Evolutionary conservation across 2,113 vertebrate species (phyloP), one percentile per base, ranked within the genome.

Genomic region (Phrynosoma blainvillii): DNA sequence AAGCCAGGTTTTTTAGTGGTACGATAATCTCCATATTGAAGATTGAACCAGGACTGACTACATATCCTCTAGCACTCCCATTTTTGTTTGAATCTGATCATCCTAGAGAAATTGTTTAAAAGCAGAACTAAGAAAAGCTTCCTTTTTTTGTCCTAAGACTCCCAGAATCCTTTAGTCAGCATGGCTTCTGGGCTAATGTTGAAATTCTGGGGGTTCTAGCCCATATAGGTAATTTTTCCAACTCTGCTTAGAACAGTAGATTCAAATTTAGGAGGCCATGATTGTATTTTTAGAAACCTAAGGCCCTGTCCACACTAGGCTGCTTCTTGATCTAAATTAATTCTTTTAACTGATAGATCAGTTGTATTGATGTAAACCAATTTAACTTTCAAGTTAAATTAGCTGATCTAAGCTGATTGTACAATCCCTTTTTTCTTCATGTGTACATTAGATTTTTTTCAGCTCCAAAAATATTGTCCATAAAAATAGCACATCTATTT

Each of bases 271-370:
- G 14, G 36, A 76, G 84, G 36, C 5, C 52, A 42, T 65, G 12
- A 1, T 36, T 78, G 18, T 47, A 59, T 47, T 71, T 84, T 75
- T 84, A 75, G 71, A 56, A n/a, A 74, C 30, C 68, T 75, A 47
- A 20, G 23, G 52, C 20, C 71, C 5, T 84, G 83, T 84, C 47
- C 68, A 27, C 52, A 59, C 71, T 13, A 70, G 40, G 65, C 65
- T 75, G 14, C 40, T 84, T 84, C 83, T 75, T 84, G 83, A 75
- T 84, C 71, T 84, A 84, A 84, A 84, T 84, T 84, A 59, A 82
- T 71, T 84, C 21, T 84, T 74, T 84, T 84, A 84, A 84, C 71
- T 75, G 71, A 75, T 84, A 84, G 83, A 84, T 62, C 30, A 59
- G 52, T 23, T 47, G 59, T 59, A 59, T 75, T 84, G 83, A 84